Evolutionary conservation across 53 echinoderm and acorn worm species (phyloP).

Genomic region (Holothuria scabra): DNA sequence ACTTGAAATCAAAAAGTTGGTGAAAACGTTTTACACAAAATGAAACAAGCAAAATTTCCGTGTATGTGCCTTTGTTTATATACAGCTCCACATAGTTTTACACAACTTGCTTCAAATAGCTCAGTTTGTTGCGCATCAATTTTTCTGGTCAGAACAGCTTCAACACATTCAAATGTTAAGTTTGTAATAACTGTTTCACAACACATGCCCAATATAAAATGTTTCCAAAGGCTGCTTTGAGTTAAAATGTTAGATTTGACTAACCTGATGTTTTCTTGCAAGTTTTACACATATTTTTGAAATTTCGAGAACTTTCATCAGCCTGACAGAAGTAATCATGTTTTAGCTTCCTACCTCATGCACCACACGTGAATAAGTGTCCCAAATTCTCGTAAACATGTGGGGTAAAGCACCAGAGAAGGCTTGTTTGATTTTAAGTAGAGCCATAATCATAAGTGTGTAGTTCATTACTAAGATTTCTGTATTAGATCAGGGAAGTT

Average conservation of each 20-base stretch:
- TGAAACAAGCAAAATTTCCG: slow-evolving; percentile 12
- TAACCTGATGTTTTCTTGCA: slow-evolving; percentile 18
- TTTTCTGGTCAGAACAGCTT: background rate
- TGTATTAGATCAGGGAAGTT: slow-evolving; percentile 49
- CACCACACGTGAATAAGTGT: slow-evolving; percentile 72
- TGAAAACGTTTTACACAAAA: slow-evolving; percentile 29
- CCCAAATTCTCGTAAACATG: slow-evolving; percentile 53
- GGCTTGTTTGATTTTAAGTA: slow-evolving; percentile 63
- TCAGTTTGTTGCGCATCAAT: slow-evolving; percentile 1
- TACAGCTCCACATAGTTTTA: background rate
- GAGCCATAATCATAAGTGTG: slow-evolving; percentile 46
- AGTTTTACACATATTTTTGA: slow-evolving; percentile 63
- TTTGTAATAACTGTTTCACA: background rate
- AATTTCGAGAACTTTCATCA: slow-evolving; percentile 46
- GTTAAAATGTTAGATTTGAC: slow-evolving; percentile 23
- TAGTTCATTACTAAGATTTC: slow-evolving; percentile 43
- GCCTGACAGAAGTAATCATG: slow-evolving; percentile 58
- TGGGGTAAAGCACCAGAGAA: slow-evolving; percentile 64
- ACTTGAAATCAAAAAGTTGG: slow-evolving; percentile 61
- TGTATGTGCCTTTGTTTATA: background rate
- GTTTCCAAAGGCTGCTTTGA: slow-evolving; percentile 34
- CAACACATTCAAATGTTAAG: background rate
- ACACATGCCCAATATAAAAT: slow-evolving; percentile 51
- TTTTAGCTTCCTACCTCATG: slow-evolving; percentile 71
- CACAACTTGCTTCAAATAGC: slow-evolving; percentile 3